Base-by-base conservation (phyloP, 2,888 invertebrate species). In the Blera fallax region DNA sequence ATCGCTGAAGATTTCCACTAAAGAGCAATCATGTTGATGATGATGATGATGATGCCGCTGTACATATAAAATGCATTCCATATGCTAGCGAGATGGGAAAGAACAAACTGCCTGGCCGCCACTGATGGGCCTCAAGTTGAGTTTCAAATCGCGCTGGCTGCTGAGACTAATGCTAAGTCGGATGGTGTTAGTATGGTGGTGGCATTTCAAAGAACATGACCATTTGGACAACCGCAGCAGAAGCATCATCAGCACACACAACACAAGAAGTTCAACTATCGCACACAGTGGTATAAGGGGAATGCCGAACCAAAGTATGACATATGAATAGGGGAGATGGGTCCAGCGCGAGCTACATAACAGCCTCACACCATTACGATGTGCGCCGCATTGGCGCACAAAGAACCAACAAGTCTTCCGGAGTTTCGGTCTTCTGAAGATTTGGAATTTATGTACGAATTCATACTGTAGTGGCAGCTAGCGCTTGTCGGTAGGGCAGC, bases 21-120 rank as follows among this genome's bases (percentile, higher is more conserved):
- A 85, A 85, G 76, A 81, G 85, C 85, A 77, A 81, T 85, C 81
- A 85, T 85, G 85, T 73, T 85, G 85, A 85, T 85, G 85, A 81
- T 85, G 82, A 82, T 82, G 82, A 74, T 70, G 83, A 64, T 80
- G 84, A 60, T 37, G 76, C 50, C 56, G 60, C 40, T 29, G 85
- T 85, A 81, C 81, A 81, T 62, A 81, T 40, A 76, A 76, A 81
- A 85, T 85, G 81, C 81, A 85, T 85, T 81, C 76, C 81, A 80
- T 67, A 76, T 74, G 14, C 64, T 52, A 4, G 58, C 32, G 73
- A 52, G 64, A 79, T 40, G 56, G 65, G 56, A 50, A 69, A 11
- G 45, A 70, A 81, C 60, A 74, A 80, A 70, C 62, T 70, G 40
- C 24, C 52, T 34, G 62, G 32, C 3, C 24, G 37, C 60, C 43